Evolutionary conservation across 2,888 invertebrate genomes (phyloP).

Genomic region (Drosophila percnosoma): DNA sequence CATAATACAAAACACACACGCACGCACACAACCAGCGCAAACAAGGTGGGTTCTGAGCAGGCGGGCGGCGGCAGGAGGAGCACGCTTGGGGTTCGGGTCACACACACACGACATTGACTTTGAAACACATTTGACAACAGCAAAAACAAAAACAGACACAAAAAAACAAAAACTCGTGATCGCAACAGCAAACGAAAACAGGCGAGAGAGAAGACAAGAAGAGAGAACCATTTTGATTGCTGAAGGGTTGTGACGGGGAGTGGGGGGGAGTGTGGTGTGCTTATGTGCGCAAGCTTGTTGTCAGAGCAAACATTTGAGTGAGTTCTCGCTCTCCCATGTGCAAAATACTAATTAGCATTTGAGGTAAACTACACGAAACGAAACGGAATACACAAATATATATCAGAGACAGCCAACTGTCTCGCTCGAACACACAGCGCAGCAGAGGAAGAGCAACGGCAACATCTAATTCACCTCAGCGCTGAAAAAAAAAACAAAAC

Average conservation of each 20-base stretch:
- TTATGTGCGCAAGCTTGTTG: conserved; percentile 32
- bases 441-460: conserved; percentile 23
- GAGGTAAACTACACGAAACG: conserved; percentile 34
- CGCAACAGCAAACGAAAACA: conserved; percentile 28
- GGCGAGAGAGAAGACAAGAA: not conserved
- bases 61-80: conserved; percentile 14
- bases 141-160: conserved; percentile 18
- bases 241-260: not conserved
- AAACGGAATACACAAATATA: conserved; percentile 27
- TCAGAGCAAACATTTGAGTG: conserved; percentile 63
- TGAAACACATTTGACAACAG: conserved; percentile 82
- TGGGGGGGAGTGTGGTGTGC: not conserved
- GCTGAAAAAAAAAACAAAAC: conserved; percentile 20
- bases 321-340: conserved; percentile 30
- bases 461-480: conserved; percentile 65
- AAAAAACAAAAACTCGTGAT: conserved; percentile 37
- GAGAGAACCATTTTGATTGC: not conserved
- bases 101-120: conserved; percentile 78
- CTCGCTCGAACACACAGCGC: conserved; percentile 26
- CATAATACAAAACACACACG: conserved; percentile 18
- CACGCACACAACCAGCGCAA: conserved; percentile 37
- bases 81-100: conserved; percentile 43
- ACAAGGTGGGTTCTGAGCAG: conserved; percentile 40
- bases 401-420: conserved; percentile 6
- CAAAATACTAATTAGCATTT: conserved; percentile 64